Evolutionary conservation across 1,140 invertebrate genomes (phyloP).

Genomic region (Rhyzopertha dominica): DNA sequence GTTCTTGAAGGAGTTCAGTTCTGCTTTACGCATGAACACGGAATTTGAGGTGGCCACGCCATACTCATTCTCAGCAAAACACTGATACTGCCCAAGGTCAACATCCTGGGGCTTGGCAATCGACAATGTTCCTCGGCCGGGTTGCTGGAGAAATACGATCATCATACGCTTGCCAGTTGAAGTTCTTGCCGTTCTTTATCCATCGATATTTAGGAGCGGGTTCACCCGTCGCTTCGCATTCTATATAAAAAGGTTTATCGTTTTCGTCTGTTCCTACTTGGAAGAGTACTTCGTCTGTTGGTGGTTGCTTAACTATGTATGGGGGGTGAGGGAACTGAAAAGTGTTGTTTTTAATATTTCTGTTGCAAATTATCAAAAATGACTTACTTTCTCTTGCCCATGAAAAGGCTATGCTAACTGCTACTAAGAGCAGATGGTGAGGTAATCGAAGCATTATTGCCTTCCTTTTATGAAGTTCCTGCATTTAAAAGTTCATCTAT

Average conservation of each 20-base stretch:
- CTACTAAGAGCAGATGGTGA: constrained; percentile 10
- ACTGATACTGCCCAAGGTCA: constrained; percentile 95
- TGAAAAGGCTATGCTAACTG: constrained; percentile 13
- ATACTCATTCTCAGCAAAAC: constrained; percentile 92
- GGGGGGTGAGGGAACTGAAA: constrained; percentile 76
- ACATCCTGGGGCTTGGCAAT: constrained; percentile 84
- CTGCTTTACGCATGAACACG: constrained; percentile 91
- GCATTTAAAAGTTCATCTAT: too few relatives aligned
- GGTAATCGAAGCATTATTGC: too few relatives aligned
- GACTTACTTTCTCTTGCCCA: constrained; percentile 13
- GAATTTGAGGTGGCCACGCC: constrained; percentile 92
- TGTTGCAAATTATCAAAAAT: constrained; percentile 1
- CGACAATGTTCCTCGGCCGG: constrained; percentile 85
- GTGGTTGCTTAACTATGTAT: constrained; percentile 84
- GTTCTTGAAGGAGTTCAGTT: constrained; percentile 87
- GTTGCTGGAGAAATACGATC: constrained; percentile 89
- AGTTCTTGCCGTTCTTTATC: constrained; percentile 93
- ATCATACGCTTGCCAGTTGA: constrained; percentile 85
- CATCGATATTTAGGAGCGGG: constrained; percentile 85
- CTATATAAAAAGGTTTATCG: constrained; percentile 90
- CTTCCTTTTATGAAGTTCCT: too few relatives aligned
- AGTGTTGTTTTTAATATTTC: too few relatives aligned
- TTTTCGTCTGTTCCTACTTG: constrained; percentile 81
- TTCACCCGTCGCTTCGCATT: constrained; percentile 91
- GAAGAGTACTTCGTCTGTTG: constrained; percentile 83